Evolutionary conservation across 2,888 invertebrate genomes (phyloP).

Genomic region (Drosophila colorata): DNA sequence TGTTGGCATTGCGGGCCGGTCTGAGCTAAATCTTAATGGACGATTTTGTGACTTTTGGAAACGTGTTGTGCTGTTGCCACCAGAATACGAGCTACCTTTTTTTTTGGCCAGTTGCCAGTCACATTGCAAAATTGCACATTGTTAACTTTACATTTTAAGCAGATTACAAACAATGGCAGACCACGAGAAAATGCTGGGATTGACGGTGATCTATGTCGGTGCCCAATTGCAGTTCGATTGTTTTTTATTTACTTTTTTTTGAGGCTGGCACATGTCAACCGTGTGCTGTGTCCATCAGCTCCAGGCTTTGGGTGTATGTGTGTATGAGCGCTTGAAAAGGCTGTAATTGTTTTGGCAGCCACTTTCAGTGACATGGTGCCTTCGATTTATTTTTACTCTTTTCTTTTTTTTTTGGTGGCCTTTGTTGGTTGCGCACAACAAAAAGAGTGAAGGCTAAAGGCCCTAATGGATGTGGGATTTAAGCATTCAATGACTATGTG

Average conservation of each 20-base stretch:
- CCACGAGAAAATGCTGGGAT: slow-evolving; percentile 8
- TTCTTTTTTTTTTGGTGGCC: slow-evolving; percentile 27
- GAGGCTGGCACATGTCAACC: slow-evolving; percentile 46
- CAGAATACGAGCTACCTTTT: slow-evolving; percentile 15
- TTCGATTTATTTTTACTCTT: slow-evolving; percentile 57
- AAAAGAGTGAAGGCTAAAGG: slow-evolving; percentile 12
- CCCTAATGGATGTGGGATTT: slow-evolving; percentile 39
- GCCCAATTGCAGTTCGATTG: slow-evolving; percentile 28
- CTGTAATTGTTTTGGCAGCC: slow-evolving; percentile 72
- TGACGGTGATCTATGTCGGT: slow-evolving; percentile 35
- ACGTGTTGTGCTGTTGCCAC: slow-evolving; percentile 19
- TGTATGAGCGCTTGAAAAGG: slow-evolving; percentile 28
- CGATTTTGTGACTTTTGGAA: slow-evolving; percentile 38
- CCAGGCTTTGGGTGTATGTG: neutral
- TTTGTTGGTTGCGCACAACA: slow-evolving; percentile 14
- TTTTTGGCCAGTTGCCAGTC: slow-evolving; percentile 63
- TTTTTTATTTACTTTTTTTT: slow-evolving; percentile 1
- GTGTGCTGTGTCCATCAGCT: slow-evolving; percentile 33
- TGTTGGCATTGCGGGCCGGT: slow-evolving; percentile 9
- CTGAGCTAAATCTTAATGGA: slow-evolving; percentile 32
- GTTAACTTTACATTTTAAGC: slow-evolving; percentile 79
- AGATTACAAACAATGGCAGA: slow-evolving; percentile 71
- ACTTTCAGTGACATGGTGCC: slow-evolving; percentile 47
- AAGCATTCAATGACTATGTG: slow-evolving; percentile 13
- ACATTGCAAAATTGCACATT: slow-evolving; percentile 46